Conservation (phyloP, 2,113 vertebrate species). For the Trichechus manatus region DNA sequence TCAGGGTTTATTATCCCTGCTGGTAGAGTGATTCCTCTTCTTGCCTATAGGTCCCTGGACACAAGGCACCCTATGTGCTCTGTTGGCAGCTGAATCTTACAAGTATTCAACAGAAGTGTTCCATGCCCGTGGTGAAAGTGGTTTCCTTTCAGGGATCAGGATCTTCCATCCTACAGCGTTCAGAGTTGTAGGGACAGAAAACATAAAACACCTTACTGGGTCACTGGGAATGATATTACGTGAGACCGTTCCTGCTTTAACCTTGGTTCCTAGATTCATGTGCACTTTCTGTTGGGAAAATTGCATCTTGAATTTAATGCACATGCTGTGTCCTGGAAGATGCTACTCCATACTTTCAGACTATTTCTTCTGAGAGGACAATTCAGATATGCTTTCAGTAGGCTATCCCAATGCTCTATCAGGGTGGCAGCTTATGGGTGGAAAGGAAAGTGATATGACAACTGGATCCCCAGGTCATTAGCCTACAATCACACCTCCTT, state of each 20-base stretch:
- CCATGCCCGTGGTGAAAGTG: no score
- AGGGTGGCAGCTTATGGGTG: not conserved
- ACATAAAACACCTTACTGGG: not conserved
- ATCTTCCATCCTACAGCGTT: not conserved
- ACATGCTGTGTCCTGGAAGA: not conserved
- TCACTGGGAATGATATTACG: not conserved
- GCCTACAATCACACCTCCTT: not conserved
- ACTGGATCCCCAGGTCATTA: not conserved
- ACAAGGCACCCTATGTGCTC: no score
- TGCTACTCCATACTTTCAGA: not conserved
- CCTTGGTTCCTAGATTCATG: not conserved
- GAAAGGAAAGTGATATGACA: not conserved
- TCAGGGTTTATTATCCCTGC: no score
- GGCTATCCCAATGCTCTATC: not conserved
- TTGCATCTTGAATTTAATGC: not conserved
- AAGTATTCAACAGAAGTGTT: no score
- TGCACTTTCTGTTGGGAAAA: not conserved
- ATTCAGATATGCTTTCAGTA: not conserved
- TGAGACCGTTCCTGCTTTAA: not conserved
- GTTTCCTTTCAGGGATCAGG: not conserved
- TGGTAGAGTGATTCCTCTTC: no score
- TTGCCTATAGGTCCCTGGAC: no score
- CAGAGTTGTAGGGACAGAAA: not conserved
- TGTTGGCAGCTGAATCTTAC: no score
- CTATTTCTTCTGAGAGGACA: not conserved